Base-by-base conservation (phyloP, 2,888 invertebrate species). In the Tetanocera ferruginea region DNA sequence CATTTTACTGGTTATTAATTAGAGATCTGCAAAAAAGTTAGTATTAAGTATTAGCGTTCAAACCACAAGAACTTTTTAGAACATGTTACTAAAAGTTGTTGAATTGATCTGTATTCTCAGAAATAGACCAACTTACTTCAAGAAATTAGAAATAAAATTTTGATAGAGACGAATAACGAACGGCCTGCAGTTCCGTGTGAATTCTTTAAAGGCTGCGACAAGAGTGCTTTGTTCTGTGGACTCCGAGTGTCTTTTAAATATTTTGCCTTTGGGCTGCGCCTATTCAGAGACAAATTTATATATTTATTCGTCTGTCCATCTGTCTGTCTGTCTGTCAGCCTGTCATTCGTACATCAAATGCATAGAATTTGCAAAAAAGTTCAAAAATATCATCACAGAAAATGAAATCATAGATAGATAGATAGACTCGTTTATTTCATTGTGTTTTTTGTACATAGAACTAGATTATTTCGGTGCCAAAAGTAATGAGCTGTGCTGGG, bases 1-100 rank as follows among this genome's bases (percentile, higher is more conserved):
- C 95, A 95, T 95, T 91, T 92, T 93, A 90, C 78, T 77, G 81
- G 34, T 80, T 72, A 25, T 6, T 25, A 37, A 31, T 43, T 17
- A 37, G 49, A 73, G 76, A 79, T 80, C 64, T 66, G 78, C 23
- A 78, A 77, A 78, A 78, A 76, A 60, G 67, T 25, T 28, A 76
- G 37, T 31, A 14, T 37, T 23, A 37, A 43, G 9, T 8, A 43
- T 43, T 11, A 11, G 14, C 2, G 3, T 31, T 31, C 31, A 31
- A 5, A 31, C 3, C 5, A 31, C 31, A 31, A 5, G 3, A 31
- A 4, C 5, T 31, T 3, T 31, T 5, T 4, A 31, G 31, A 31
- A 31, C 3, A 34, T 28, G 34, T 25, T 64, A n/a, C 43, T 11
- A 67, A 23, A 17, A 31, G 5, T 17, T 31, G 9, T 3, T 52